Percentiles rank a stretch among this genome's conserved stretches.
Evolutionary conservation across 2,888 invertebrate species (phyloP).

Genomic region (Pollenia labialis): DNA sequence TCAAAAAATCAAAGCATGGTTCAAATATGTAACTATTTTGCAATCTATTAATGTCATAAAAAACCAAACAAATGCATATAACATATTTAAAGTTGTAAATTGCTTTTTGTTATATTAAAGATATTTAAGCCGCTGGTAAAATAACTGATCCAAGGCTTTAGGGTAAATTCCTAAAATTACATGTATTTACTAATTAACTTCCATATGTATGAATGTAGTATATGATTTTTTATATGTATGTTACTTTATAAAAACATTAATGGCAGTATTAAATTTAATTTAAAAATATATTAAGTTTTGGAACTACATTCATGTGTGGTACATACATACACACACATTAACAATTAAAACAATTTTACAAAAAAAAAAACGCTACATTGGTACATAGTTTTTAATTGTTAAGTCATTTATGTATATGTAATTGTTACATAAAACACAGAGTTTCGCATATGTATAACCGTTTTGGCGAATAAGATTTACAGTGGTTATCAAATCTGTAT

Average conservation of each 20-base stretch:
- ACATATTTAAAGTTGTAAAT: constrained; percentile 1
- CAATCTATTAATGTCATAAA: constrained; percentile 4
- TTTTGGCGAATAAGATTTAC: no score
- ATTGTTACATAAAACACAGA: constrained; percentile 26
- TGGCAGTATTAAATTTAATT: background rate
- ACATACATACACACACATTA: background rate
- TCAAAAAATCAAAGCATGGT: background rate
- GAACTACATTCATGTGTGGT: constrained; percentile 4
- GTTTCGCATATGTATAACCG: no score
- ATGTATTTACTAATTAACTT: no score
- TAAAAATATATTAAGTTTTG: no score
- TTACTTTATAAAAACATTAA: background rate
- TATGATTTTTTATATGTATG: background rate
- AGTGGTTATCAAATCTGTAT: no score
- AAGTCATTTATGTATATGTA: constrained; percentile 30
- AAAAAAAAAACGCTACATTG: constrained; percentile 21
- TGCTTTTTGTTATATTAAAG: constrained; percentile 7
- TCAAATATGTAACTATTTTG: background rate
- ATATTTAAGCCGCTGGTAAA: constrained; percentile 29
- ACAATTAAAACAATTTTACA: constrained; percentile 34
- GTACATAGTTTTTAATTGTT: constrained; percentile 25
- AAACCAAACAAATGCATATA: background rate
- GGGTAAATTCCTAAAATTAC: constrained; percentile 35
- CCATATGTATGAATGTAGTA: background rate
- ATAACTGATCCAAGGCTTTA: constrained; percentile 48